Evolutionary conservation across 1,140 invertebrate genomes (phyloP).

Genomic region (Zophobas atratus): DNA sequence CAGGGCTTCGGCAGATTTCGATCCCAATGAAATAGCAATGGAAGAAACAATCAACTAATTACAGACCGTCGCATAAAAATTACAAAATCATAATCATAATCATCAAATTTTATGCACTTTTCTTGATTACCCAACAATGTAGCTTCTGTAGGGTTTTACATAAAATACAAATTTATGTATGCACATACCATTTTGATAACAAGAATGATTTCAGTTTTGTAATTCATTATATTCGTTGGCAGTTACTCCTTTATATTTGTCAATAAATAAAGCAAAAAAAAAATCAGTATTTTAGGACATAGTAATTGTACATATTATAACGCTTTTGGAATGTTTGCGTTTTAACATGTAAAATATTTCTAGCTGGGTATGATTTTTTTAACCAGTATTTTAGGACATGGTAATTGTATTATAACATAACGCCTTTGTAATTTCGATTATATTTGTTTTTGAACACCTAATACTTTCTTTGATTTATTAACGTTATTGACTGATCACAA

Average conservation of each 20-base stretch:
- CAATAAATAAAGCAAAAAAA: not conserved
- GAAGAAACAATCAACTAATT: not conserved
- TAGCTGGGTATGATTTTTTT: no score
- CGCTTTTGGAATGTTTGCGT: no score
- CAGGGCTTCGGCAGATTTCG: constrained; percentile 2
- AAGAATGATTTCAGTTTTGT: no score
- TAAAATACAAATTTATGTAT: no score
- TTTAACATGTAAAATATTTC: no score
- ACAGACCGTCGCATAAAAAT: not conserved
- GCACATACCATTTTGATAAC: no score
- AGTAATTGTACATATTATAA: no score
- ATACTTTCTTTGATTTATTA: constrained; percentile 19
- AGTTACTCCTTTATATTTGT: not conserved
- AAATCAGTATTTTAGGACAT: no score
- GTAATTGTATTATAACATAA: no score
- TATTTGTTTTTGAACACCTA: constrained; percentile 22
- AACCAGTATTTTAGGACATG: no score
- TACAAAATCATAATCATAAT: not conserved
- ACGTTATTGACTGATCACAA: constrained; percentile 19
- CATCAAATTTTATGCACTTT: not conserved
- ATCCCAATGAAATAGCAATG: constrained; percentile 2
- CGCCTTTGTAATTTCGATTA: not conserved
- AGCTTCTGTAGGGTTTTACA: no score
- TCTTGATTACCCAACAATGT: not conserved
- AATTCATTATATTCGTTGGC: no score